Percentiles rank a stretch among this genome's conserved stretches.
Conservation (phyloP, 2,797 vertebrate genomes). For the Sus cebifrons region DNA sequence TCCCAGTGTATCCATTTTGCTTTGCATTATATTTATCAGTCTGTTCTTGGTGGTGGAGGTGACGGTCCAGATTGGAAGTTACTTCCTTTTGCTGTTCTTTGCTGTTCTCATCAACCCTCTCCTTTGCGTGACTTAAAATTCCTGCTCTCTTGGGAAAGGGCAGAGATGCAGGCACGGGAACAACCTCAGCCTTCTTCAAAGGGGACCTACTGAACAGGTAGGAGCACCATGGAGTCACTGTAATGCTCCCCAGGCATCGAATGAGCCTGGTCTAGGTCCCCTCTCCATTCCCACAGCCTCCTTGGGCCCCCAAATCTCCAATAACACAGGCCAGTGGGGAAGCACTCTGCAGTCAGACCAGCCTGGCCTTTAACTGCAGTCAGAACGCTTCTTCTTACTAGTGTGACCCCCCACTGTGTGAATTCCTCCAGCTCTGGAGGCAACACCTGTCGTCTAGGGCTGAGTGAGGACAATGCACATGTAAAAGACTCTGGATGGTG, state of each 20-base stretch:
- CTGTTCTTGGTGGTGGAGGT: background rate
- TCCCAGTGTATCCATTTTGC: background rate
- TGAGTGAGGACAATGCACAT: background rate
- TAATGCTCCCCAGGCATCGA: background rate
- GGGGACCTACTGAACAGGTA: background rate
- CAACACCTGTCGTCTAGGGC: background rate
- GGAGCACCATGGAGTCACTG: background rate
- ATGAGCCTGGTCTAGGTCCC: background rate
- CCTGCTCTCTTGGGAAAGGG: background rate
- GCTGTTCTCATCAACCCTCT: background rate
- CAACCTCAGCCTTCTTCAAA: background rate
- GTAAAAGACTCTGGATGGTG: background rate
- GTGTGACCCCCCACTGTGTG: background rate
- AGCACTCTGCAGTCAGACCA: background rate
- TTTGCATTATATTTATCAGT: background rate
- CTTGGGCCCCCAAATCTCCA: background rate
- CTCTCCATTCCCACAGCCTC: background rate
- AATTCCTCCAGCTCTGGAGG: background rate
- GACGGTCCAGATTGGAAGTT: background rate
- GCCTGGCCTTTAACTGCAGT: background rate
- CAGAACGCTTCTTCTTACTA: background rate
- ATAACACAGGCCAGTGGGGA: background rate
- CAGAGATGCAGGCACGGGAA: no score
- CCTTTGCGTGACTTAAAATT: background rate
- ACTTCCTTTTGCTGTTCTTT: background rate